phyloP scores from a whole-genome alignment of 35 echinoderm and acorn worm genomes.

The Anneissia japonica region DNA sequence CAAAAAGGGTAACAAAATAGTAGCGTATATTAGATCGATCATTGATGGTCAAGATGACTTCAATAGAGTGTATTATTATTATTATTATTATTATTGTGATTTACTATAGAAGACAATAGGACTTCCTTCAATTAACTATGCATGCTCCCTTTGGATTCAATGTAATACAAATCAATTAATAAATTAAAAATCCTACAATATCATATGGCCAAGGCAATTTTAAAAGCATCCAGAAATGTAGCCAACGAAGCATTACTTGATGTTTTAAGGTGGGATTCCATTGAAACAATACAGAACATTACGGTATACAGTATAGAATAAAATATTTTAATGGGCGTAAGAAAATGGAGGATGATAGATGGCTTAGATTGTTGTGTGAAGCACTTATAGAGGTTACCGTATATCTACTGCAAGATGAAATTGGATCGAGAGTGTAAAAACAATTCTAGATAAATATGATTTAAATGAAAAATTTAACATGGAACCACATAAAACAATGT shows the following conservation, averaged over 20 bases:
- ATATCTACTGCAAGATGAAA: neutral
- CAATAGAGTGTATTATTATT: no score
- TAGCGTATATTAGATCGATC: no score
- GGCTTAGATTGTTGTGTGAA: no score
- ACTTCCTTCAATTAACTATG: no score
- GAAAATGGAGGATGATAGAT: neutral
- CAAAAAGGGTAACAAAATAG: no score
- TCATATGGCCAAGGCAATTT: no score
- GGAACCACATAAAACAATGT: neutral
- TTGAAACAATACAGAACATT: neutral
- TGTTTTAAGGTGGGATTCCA: neutral
- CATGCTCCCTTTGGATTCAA: no score
- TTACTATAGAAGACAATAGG: no score
- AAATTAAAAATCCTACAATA: no score
- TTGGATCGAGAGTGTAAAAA: neutral
- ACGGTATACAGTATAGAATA: neutral
- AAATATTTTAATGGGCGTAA: neutral
- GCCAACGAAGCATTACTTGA: neutral
- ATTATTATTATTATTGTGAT: no score
- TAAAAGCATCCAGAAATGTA: neutral
- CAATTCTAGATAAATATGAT: neutral
- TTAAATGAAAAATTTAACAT: neutral
- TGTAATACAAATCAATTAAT: no score
- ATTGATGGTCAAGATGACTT: no score
- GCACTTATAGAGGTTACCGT: neutral